phyloP scores from a whole-genome alignment of 64 coral and sea anemone genomes.

The Dendrophyllia cribrosa region DNA sequence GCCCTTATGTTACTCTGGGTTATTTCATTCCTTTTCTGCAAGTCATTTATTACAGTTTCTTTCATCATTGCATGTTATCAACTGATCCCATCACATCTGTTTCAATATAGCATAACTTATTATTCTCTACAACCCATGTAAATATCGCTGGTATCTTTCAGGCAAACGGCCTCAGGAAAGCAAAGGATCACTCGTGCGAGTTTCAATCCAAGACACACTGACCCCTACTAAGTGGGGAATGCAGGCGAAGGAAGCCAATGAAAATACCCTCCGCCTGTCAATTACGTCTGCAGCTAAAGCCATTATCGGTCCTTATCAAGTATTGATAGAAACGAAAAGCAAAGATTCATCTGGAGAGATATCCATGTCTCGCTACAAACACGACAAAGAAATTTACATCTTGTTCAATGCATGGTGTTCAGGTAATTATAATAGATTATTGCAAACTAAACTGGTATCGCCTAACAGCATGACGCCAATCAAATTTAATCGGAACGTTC shows the following conservation, averaged over 20 bases:
- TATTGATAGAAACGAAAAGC: constrained; percentile 49
- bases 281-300: constrained; percentile 35
- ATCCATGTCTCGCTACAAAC: neutral
- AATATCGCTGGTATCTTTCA: neutral
- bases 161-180: constrained; percentile 51
- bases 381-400: constrained; percentile 1
- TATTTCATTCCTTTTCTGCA: too few species aligned
- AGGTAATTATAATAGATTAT: constrained; percentile 3
- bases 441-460: neutral
- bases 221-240: constrained; percentile 26
- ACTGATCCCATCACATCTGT: too few species aligned
- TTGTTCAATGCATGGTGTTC: constrained; percentile 69
- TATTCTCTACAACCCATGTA: too few species aligned
- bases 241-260: constrained; percentile 17
- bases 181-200: constrained; percentile 30
- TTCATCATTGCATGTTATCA: too few species aligned
- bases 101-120: too few species aligned
- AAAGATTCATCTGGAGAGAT: constrained; percentile 9
- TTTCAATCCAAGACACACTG: neutral
- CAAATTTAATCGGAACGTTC: neutral
- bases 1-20: too few species aligned
- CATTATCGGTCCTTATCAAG: constrained; percentile 28
- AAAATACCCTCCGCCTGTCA: constrained; percentile 17
- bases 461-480: neutral
- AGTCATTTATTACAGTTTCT: too few species aligned